phyloP scores from a whole-genome alignment of 2,113 vertebrate genomes.

The Chroicocephalus ridibundus region DNA sequence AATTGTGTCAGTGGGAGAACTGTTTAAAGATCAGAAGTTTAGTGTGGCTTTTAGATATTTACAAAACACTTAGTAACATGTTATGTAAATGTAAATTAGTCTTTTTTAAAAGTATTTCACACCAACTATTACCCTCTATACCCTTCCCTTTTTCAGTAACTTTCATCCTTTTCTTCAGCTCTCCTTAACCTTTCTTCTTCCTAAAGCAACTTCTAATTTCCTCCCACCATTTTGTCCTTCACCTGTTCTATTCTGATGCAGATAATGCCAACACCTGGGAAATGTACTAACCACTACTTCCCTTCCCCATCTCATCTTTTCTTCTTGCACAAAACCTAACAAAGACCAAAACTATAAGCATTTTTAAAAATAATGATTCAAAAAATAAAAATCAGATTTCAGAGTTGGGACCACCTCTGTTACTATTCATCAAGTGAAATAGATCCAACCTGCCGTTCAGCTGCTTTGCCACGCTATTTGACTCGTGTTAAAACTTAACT shows the following conservation, averaged over 20 bases:
- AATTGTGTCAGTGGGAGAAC: background rate
- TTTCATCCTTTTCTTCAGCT: background rate
- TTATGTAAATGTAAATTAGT: background rate
- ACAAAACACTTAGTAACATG: background rate
- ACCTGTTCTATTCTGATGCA: background rate
- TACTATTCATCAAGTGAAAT: background rate
- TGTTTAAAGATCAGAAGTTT: background rate
- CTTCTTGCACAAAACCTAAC: background rate
- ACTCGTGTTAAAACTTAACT: background rate
- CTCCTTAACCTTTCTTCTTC: background rate
- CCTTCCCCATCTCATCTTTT: background rate
- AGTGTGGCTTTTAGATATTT: background rate
- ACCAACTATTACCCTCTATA: background rate
- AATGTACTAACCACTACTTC: background rate
- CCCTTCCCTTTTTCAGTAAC: background rate
- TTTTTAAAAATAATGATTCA: background rate
- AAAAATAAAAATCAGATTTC: background rate
- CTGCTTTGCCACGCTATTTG: background rate
- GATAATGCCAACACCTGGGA: background rate
- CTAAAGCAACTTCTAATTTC: background rate
- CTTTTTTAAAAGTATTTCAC: background rate
- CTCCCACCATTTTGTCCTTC: background rate
- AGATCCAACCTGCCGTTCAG: rapidly evolving
- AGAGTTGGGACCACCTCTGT: background rate
- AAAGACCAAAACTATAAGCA: background rate